phyloP scores from a whole-genome alignment of 2,888 invertebrate genomes.

The Andrena marginata region DNA sequence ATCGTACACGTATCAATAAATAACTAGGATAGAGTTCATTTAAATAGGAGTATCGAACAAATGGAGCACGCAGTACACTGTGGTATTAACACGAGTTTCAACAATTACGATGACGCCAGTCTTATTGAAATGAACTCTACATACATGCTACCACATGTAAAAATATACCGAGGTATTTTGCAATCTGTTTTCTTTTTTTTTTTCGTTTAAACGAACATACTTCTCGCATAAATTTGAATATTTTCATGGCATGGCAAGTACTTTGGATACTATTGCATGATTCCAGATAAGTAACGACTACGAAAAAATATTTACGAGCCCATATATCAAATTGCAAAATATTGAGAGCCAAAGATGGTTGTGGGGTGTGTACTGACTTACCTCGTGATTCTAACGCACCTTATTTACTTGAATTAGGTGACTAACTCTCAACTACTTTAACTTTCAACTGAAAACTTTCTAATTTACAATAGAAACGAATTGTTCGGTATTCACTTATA shows the following conservation, averaged over 20 bases:
- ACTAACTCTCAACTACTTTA: slow-evolving; percentile 63
- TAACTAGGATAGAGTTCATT: slow-evolving; percentile 65
- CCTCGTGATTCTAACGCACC: slow-evolving; percentile 71
- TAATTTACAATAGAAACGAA: not conserved
- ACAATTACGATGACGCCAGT: slow-evolving; percentile 3
- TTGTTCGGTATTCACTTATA: not conserved
- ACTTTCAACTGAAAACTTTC: not conserved
- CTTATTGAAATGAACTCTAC: slow-evolving; percentile 63
- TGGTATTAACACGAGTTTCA: not conserved
- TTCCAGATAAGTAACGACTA: not conserved
- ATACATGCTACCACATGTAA: slow-evolving; percentile 71
- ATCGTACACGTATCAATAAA: slow-evolving; percentile 72
- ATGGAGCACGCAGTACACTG: not conserved
- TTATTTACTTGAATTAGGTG: slow-evolving; percentile 56
- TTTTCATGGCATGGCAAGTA: not conserved
- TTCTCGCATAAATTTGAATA: not conserved
- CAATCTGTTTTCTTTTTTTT: slow-evolving; percentile 67
- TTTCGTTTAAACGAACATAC: slow-evolving; percentile 35
- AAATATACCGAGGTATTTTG: slow-evolving; percentile 71
- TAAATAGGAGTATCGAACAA: slow-evolving; percentile 39
- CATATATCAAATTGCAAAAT: slow-evolving; percentile 79
- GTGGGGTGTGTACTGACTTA: slow-evolving; percentile 83
- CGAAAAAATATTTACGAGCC: not conserved
- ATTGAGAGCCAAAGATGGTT: slow-evolving; percentile 83
- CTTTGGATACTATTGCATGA: not conserved